These are phyloP conservation scores for Hypsopygia costalis DNA, from an alignment of 2,888 invertebrate genomes.

Conservation along the genomic window DNA sequence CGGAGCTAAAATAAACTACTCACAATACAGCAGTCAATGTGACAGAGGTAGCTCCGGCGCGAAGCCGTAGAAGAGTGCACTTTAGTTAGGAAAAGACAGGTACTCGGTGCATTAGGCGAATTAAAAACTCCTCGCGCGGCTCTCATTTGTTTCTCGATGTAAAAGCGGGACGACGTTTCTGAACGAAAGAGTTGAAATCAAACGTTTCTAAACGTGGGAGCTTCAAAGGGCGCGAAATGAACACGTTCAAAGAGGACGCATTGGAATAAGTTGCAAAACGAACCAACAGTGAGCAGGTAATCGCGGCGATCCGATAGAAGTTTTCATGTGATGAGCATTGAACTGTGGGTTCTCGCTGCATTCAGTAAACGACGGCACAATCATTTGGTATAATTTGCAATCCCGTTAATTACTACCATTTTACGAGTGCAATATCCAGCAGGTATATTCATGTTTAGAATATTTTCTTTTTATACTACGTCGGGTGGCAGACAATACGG, in stretches of 20 bases:
- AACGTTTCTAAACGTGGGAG: slow-evolving; percentile 58
- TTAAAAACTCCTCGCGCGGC: slow-evolving; percentile 65
- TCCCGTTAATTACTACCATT: not conserved
- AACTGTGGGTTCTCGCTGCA: slow-evolving; percentile 31
- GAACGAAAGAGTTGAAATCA: slow-evolving; percentile 66
- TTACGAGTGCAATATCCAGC: too few species aligned
- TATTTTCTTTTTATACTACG: too few species aligned
- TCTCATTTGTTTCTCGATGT: slow-evolving; percentile 64
- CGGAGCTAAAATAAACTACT: slow-evolving; percentile 62
- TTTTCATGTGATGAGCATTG: slow-evolving; percentile 50
- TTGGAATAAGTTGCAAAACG: slow-evolving; percentile 53
- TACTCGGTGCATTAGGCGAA: slow-evolving; percentile 73
- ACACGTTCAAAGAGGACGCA: slow-evolving; percentile 62
- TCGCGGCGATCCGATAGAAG: slow-evolving; percentile 58
- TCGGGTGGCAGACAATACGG: too few species aligned
- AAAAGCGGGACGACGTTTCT: slow-evolving; percentile 45
- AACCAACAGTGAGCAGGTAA: slow-evolving; percentile 48
- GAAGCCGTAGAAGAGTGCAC: slow-evolving; percentile 60
- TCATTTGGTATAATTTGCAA: slow-evolving; percentile 9
- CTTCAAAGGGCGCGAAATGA: slow-evolving; percentile 68
- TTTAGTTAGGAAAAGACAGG: slow-evolving; percentile 63
- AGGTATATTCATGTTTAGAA: too few species aligned
- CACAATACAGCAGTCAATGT: slow-evolving; percentile 64
- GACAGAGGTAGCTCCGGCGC: slow-evolving; percentile 44
- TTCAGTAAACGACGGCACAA: slow-evolving; percentile 14